Conservation (phyloP, 1,140 invertebrate species). For the Sitodiplosis mosellana region DNA sequence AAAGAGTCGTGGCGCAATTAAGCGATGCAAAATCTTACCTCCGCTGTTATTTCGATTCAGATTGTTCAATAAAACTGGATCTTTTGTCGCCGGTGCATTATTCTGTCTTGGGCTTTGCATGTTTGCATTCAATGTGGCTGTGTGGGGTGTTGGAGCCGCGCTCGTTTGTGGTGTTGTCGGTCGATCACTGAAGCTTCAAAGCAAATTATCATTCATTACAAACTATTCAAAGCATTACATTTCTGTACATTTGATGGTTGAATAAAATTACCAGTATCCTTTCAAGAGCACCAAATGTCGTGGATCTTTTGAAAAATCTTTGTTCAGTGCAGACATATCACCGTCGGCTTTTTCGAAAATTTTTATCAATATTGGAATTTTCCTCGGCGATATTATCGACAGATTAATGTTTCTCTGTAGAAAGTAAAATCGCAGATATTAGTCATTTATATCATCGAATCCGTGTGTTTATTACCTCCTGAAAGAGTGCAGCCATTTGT, state of each 20-base stretch:
- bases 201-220: constrained; percentile 17
- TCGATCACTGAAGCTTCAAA: constrained; percentile 54
- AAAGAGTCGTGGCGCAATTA: constrained; percentile 1
- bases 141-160: constrained; percentile 7
- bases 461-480: constrained; percentile 33
- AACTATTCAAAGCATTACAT: not conserved
- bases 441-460: too few relatives aligned
- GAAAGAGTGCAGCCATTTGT: constrained; percentile 50
- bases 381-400: constrained; percentile 73
- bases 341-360: constrained; percentile 72
- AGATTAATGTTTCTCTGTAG: constrained; percentile 62
- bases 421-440: constrained; percentile 1
- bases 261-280: constrained; percentile 35
- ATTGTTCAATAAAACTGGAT: not conserved
- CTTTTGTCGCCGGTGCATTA: not conserved
- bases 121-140: not conserved
- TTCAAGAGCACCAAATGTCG: constrained; percentile 65
- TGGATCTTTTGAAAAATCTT: constrained; percentile 81
- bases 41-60: not conserved
- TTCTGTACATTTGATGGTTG: not conserved
- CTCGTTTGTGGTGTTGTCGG: constrained; percentile 42
- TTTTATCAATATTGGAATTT: constrained; percentile 61
- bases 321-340: constrained; percentile 55
- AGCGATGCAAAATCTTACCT: not conserved
- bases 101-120: not conserved